Conservation (phyloP, 2,113 vertebrate species). For the Coptodon rendalli region DNA sequence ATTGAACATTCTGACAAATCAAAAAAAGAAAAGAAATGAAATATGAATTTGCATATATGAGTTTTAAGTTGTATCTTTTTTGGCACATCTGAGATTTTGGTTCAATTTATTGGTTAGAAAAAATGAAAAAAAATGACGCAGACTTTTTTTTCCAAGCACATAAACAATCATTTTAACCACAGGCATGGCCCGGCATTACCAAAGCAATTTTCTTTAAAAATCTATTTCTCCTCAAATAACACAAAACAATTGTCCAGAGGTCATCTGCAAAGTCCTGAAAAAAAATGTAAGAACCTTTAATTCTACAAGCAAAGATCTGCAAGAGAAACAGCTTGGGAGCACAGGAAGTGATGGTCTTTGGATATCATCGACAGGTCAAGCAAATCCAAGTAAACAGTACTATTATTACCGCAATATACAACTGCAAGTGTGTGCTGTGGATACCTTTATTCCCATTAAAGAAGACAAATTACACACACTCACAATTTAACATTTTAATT, state of each 20-base stretch:
- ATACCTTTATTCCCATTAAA: background rate
- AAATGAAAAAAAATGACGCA: rapidly evolving
- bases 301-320: rapidly evolving
- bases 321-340: rapidly evolving
- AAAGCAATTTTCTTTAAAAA: background rate
- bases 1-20: background rate
- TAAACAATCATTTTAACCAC: background rate
- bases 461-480: background rate
- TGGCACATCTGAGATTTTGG: background rate
- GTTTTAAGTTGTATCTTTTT: background rate
- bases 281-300: background rate
- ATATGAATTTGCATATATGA: background rate
- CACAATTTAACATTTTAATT: background rate
- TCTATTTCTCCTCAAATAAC: background rate
- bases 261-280: background rate
- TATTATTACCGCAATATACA: background rate
- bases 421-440: background rate
- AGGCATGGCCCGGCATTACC: rapidly evolving
- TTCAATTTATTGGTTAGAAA: background rate
- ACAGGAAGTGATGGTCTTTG: background rate
- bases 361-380: background rate
- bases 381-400: background rate
- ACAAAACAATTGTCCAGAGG: background rate
- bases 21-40: background rate
- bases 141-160: background rate